Base-by-base conservation (phyloP, 2,888 invertebrate species). In the Pharmacophagus antenor region DNA sequence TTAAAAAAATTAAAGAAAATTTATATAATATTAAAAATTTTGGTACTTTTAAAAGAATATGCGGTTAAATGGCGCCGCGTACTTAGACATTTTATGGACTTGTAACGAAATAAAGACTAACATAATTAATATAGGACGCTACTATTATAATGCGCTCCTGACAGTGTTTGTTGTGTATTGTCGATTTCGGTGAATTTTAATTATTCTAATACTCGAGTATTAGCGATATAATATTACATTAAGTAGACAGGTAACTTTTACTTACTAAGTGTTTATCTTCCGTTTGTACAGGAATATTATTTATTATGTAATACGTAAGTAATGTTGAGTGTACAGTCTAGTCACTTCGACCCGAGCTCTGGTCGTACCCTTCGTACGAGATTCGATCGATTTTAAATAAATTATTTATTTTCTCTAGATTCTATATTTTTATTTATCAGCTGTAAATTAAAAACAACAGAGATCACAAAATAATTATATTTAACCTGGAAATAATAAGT, bases 191-290 rank as follows among this genome's bases (percentile, higher is more conserved):
- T 88, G 88, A 74, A 85, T 88, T 61, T 85, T 84, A 84, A 80
- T 84, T 75, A 77, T 80, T 90, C 88, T 88, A 89, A 89, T 90
- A 88, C 89, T 89, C 89, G 89, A 89, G 89, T 90, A 90, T 90
- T 90, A 89, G 90, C 78, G 68, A 80, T 83, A 82, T 84, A 83
- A 85, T 85, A 83, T 84, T 83, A 85, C 74, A 77, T 76, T 89
- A 90, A 89, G 87, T 90, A 89, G 89, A 72, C 77, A 80, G 80
- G 79, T 88, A 85, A 88, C 84, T 84, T 62, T 68, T 63, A 85
- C n/a, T 81, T 80, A 82, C 80, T 88, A 88, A 89, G 87, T 88
- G 88, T 89, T 87, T 82, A 84, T 82, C 81, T 82, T 88, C 88
- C 87, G 87, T 88, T 86, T 84, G 77, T 79, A 85, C 88, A 87